Evolutionary conservation across 2,888 invertebrate genomes (phyloP).

Genomic region (Pseudoips prasinana): DNA sequence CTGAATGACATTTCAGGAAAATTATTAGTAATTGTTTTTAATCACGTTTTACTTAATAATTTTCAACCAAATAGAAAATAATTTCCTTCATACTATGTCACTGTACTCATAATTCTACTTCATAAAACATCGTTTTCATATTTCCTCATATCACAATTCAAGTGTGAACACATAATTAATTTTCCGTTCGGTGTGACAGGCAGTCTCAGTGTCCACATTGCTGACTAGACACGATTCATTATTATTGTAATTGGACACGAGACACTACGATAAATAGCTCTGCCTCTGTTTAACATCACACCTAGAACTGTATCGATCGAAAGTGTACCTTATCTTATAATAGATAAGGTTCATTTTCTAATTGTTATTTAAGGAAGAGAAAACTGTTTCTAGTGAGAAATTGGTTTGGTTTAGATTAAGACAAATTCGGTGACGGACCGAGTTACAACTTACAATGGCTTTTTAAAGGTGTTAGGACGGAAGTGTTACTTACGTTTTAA

Average conservation of each 20-base stretch:
- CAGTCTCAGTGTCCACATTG: constrained; percentile 42
- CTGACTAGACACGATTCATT: constrained; percentile 57
- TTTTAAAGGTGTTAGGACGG: background rate
- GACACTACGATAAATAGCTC: constrained; percentile 55
- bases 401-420: constrained; percentile 30
- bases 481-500: too few species aligned
- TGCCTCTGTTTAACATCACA: constrained; percentile 47
- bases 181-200: constrained; percentile 36
- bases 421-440: constrained; percentile 14
- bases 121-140: too few species aligned
- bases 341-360: constrained; percentile 27
- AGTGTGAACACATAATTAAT: too few species aligned
- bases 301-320: constrained; percentile 17
- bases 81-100: too few species aligned
- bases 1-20: too few species aligned
- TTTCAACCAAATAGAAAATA: too few species aligned
- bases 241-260: constrained; percentile 66
- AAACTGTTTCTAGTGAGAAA: constrained; percentile 41
- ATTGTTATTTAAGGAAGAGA: constrained; percentile 13
- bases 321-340: constrained; percentile 28
- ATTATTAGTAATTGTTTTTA: too few species aligned
- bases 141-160: too few species aligned
- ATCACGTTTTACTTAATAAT: too few species aligned
- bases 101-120: too few species aligned
- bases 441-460: background rate